Percentiles rank a stretch among this genome's conserved stretches.
Evolutionary conservation across 2,113 vertebrate species (phyloP).

Genomic region (Oceanodroma tethys): DNA sequence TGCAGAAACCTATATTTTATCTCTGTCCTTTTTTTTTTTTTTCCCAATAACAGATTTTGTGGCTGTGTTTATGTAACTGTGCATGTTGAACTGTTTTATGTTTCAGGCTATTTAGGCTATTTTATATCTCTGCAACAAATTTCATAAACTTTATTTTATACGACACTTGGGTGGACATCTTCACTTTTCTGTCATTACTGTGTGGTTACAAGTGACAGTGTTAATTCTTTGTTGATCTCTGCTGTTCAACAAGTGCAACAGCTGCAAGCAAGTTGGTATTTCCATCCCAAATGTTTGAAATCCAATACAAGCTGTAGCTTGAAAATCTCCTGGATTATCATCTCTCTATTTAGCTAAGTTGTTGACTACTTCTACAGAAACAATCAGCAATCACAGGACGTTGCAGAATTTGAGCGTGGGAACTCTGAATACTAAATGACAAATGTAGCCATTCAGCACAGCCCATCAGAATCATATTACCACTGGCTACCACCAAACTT

Average conservation of each 20-base stretch:
- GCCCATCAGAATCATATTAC: not conserved
- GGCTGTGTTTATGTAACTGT: not conserved
- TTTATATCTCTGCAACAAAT: not conserved
- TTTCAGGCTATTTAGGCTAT: not conserved
- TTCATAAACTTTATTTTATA: not conserved
- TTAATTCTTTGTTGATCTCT: not conserved
- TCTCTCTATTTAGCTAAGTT: constrained; percentile 5
- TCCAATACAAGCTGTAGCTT: not conserved
- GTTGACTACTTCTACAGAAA: constrained; percentile 14
- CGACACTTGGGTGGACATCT: not conserved
- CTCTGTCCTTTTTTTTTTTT: too few species aligned
- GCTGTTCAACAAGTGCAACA: not conserved
- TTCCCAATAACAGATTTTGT: not conserved
- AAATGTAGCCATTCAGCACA: not conserved
- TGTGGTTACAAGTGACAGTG: not conserved
- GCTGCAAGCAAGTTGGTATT: not conserved
- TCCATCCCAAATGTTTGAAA: not conserved
- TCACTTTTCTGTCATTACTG: not conserved
- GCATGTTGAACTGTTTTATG: not conserved
- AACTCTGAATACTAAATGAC: not conserved
- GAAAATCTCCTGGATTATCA: not conserved
- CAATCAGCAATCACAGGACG: not conserved
- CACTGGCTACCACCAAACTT: constrained; percentile 27
- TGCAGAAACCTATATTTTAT: not conserved
- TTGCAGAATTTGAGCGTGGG: not conserved